phyloP scores from a whole-genome alignment of 2,797 vertebrate genomes.

The Antennarius maculatus region DNA sequence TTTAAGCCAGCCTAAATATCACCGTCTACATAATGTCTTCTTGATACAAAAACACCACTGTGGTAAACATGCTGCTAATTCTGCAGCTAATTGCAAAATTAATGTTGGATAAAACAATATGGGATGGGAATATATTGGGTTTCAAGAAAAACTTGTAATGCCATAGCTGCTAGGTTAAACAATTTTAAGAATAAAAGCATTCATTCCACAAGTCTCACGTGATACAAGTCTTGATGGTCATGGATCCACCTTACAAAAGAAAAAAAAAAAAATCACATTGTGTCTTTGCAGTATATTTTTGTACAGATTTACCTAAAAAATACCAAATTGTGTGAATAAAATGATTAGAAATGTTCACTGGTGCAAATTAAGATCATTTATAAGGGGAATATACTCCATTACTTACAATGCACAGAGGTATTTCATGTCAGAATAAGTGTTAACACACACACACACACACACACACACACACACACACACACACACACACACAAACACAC shows the following conservation, averaged over 20 bases:
- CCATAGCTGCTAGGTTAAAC: too few relatives aligned
- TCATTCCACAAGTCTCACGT: constrained; percentile 12
- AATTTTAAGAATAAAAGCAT: neutral
- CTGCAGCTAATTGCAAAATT: neutral
- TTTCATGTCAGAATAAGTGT: constrained; percentile 15
- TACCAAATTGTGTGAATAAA: too few relatives aligned
- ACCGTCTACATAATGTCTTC: neutral
- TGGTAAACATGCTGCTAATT: constrained; percentile 2
- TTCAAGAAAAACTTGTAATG: too few relatives aligned
- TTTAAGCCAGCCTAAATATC: neutral
- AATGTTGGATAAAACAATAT: neutral
- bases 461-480: constrained; percentile 10
- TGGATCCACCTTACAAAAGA: neutral
- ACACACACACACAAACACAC: constrained; percentile 6
- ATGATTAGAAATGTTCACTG: neutral
- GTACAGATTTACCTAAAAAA: too few relatives aligned
- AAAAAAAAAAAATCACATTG: neutral
- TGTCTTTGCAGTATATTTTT: too few relatives aligned
- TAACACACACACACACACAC: constrained; percentile 7
- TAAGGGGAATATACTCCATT: neutral
- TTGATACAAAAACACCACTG: neutral
- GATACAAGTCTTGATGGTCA: constrained; percentile 8
- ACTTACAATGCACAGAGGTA: neutral
- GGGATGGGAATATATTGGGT: constrained; percentile 4
- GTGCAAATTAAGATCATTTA: neutral